Base-by-base conservation (phyloP, 2,113 vertebrate genomes). In the Ochotona princeps region DNA sequence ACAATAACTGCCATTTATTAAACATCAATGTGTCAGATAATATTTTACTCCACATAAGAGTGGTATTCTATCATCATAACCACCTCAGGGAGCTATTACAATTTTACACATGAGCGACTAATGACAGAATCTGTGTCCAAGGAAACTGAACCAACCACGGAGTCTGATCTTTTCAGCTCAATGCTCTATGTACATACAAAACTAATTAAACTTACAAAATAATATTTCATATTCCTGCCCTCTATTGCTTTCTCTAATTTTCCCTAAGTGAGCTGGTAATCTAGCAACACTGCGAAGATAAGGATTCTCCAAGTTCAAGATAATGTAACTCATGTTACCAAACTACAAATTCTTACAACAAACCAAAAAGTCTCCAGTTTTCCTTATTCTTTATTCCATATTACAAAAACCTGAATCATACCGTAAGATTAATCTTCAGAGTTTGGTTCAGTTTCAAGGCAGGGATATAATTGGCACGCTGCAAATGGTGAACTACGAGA, bases 401-500 rank as follows among this genome's bases (percentile, higher is more conserved):
- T 63, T 1, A 63, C 35, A 95, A 95, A 2, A 89, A 60, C 7
- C 88, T 51, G 25, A 81, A 5, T 15, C 96, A 95, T 98, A 99
- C 99, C 97, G 67, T 96, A 61, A 98, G 96, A 96, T 98, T 99
- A 80, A 97, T 95, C 93, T 99, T 99, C 85, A 99, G 97, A 66
- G 97, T 98, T 18, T 99, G 99, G 98, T 99, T 99, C 93, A 99
- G 95, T 96, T 98, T 99, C 66, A 99, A 97, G 0, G 99, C 99
- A 95, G 99, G 98, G 51, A 99, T 98, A 80, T 99, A 99, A 97
- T 99, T 99, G 91, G 99, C 98, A 96, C 98, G 98, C 91, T 99
- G 99, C 87, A 99, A 98, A 95, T 99, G 98, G 96, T 99, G 99
- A 69, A 99, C 98, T 98, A 99, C 97, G 84, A 99, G 98, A 89